phyloP scores from a whole-genome alignment of 2,797 vertebrate species.

The Spondyliosoma cantharus region DNA sequence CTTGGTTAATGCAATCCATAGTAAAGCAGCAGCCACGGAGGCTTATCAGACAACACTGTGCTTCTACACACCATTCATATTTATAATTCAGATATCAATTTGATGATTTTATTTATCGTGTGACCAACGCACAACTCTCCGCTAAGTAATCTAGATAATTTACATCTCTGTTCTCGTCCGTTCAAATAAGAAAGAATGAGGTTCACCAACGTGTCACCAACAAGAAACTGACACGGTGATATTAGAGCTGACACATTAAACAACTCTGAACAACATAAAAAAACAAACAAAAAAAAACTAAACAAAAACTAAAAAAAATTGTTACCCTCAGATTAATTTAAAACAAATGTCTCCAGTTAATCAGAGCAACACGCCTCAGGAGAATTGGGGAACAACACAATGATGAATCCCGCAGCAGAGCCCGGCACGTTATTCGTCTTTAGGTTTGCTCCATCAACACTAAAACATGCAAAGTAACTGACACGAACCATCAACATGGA shows the following conservation, averaged over 20 bases:
- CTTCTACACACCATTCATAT: conserved; percentile 44
- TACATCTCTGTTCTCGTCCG: conserved; percentile 5
- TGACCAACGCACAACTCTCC: conserved; percentile 34
- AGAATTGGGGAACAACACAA: conserved; percentile 43
- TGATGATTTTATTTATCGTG: conserved; percentile 32
- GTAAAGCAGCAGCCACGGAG: conserved; percentile 47
- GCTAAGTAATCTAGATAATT: conserved; percentile 18
- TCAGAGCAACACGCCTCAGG: conserved; percentile 47
- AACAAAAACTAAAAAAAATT: background rate
- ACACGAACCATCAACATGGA: conserved; percentile 71
- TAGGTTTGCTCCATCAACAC: conserved; percentile 62
- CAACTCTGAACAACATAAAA: conserved; percentile 35
- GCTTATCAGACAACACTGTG: conserved; percentile 50
- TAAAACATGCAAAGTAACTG: conserved; percentile 75
- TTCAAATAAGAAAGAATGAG: conserved; percentile 18
- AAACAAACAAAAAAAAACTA: background rate
- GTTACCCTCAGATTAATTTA: conserved; percentile 20
- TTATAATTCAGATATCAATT: conserved; percentile 46
- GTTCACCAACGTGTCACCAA: conserved; percentile 43
- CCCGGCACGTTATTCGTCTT: conserved; percentile 18
- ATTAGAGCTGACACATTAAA: conserved; percentile 55
- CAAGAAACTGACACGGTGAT: conserved; percentile 46
- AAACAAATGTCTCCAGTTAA: conserved; percentile 19
- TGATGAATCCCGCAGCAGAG: conserved; percentile 44
- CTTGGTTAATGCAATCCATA: conserved; percentile 31